Base-by-base conservation (phyloP, 53 echinoderm and acorn worm genomes). In the Paelopatides confundens region DNA sequence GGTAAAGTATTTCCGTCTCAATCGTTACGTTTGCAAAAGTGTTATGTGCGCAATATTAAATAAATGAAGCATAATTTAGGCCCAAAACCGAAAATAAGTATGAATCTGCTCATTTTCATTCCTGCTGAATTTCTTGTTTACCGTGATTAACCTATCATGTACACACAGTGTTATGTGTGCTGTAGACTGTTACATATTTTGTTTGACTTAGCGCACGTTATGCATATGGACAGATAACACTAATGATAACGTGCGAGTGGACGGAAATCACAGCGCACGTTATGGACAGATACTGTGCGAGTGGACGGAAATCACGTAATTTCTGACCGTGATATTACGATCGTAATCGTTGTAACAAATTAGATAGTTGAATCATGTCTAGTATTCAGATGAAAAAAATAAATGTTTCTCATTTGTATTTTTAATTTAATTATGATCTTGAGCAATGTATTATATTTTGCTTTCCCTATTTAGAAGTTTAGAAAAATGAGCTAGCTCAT, bases 1-100 rank as follows among this genome's bases (percentile, higher is more conserved):
- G 32, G 68, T 31, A 68, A 68, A 68, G 68, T 31, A 68, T 31
- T 68, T 68, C 68, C 68, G 68, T 68, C 68, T 31, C 5, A 29
- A 11, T 68, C 3, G 68, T 68, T 31, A 68, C 68, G 68, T 68
- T 68, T 36, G 68, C 68, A 35, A 35, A 35, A 35, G 68, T 68
- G 68, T 68, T 35, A 68, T 31, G 36, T 68, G 68, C 68, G 68
- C 30, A 68, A 68, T 68, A 68, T 35, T 31, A 2, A 5, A 14
- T 2, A 68, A 35, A 68, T 35, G n/a, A n/a, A n/a, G n/a, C n/a
- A n/a, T n/a, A n/a, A n/a, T 31, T 68, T 31, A 68, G 5, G 35
- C 34, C 36, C 35, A 9, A 68, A 68, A 35, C n/a, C 28, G 5
- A 12, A 12, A 33, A 68, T n/a, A 68, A 12, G 68, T 35, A 68